Conservation (phyloP, 2,888 invertebrate genomes). For the Apotomis turbidana region DNA sequence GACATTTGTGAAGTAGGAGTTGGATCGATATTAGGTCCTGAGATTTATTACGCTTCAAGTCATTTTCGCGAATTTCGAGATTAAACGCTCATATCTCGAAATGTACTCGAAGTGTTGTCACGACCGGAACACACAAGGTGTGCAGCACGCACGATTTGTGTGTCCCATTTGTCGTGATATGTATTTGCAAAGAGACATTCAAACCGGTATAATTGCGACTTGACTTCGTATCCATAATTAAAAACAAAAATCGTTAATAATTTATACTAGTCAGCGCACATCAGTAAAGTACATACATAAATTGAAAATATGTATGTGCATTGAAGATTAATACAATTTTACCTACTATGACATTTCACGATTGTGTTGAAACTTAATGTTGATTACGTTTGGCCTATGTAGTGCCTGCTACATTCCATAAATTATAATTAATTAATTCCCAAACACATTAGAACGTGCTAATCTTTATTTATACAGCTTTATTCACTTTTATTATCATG, state of each 20-base stretch:
- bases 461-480: slow-evolving; percentile 11
- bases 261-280: not conserved
- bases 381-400: not conserved
- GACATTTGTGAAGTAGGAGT: not conserved
- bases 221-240: not conserved
- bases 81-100: slow-evolving; percentile 30
- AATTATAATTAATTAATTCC: not conserved
- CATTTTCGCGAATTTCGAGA: slow-evolving; percentile 30
- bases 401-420: not conserved
- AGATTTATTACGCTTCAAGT: slow-evolving; percentile 24
- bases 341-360: too few relatives aligned
- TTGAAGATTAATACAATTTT: too few relatives aligned
- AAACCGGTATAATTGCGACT: slow-evolving; percentile 2
- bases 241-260: not conserved
- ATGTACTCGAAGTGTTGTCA: slow-evolving; percentile 22
- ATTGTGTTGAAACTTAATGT: too few relatives aligned
- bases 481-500: slow-evolving; percentile 21
- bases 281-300: too few relatives aligned
- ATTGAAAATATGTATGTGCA: too few relatives aligned
- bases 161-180: slow-evolving; percentile 22
- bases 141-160: slow-evolving; percentile 29
- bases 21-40: slow-evolving; percentile 31
- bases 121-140: slow-evolving; percentile 31
- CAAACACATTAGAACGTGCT: not conserved
- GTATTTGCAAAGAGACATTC: slow-evolving; percentile 13